Evolutionary conservation across 2,888 invertebrate species (phyloP), one percentile per base, ranked within the genome.

Genomic region (Ecliptopera silaceata): DNA sequence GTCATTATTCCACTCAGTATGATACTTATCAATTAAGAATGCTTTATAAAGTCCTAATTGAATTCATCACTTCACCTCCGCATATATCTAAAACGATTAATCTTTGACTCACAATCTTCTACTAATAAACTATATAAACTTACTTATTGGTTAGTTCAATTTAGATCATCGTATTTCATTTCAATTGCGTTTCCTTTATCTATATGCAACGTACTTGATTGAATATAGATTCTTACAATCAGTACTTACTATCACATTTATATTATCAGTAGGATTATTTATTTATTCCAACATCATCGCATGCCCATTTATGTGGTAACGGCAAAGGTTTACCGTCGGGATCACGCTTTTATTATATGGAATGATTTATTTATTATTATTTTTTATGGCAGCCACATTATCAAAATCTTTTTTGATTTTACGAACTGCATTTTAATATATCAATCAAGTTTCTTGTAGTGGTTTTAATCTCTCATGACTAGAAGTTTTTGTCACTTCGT

Each of bases 271-370:
- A 17, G 39, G 11, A 46, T 48, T 53, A 31, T 47, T 8, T 55
- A 43, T 17, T 34, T 53, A 66, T 66, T 61, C 64, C 49, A 48
- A 56, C 43, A 47, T 49, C 54, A 56, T 66, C 61, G 52, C 55
- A 44, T 55, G 59, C 20, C 62, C 60, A 44, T 57, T 45, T 58
- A 42, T 3, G 49, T 44, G 12, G 48, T 42, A 41, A 49, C 31
- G 34, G 47, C 45, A 50, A 55, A 56, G 61, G 13, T 31, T 53
- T 47, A 51, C 66, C 62, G 56, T 38, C 38, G 60, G 61, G 61
- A 58, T 63, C 48, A 59, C 59, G 51, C 41, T 53, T 61, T 48
- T 69, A 67, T 66, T 62, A 71, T 73, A 72, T 72, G 57, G 50
- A 49, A 51, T 61, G 70, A 63, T 64, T 72, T 70, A 63, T 63